A percentile compares a stretch with the other conserved stretches of the same genome.
Conservation (phyloP, 2,797 vertebrate species). For the Chelon labrosus region DNA sequence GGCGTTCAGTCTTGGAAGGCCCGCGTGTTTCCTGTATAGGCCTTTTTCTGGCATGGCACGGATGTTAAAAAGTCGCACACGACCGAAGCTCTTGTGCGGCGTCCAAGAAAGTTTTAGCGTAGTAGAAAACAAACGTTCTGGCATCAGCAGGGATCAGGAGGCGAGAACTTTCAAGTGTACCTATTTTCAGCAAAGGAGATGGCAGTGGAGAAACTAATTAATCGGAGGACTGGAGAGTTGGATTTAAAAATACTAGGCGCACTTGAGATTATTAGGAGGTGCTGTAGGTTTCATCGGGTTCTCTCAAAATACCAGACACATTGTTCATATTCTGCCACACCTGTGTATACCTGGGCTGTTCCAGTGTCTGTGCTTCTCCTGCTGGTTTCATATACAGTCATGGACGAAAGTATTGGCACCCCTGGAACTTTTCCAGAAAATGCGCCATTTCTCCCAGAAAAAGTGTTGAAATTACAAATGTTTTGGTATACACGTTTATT, state of each 20-base stretch:
- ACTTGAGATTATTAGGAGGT: background rate
- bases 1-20: background rate
- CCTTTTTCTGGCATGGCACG: conserved; percentile 29
- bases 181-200: background rate
- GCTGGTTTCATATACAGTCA: too few relatives aligned
- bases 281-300: background rate
- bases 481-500: too few relatives aligned
- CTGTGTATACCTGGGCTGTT: too few relatives aligned
- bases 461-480: too few relatives aligned
- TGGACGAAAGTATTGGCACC: too few relatives aligned
- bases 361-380: too few relatives aligned
- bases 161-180: background rate
- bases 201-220: background rate
- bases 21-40: background rate
- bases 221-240: background rate
- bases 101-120: conserved; percentile 36
- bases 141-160: background rate
- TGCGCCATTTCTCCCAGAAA: too few relatives aligned
- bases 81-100: background rate
- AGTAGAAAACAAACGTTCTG: background rate
- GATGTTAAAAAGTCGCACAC: conserved; percentile 24
- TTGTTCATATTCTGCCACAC: too few relatives aligned
- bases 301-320: too few relatives aligned
- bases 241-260: background rate
- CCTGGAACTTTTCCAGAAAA: too few relatives aligned